A percentile compares a stretch with the other conserved stretches of the same genome.
These are phyloP conservation scores for Tetranychus truncatus DNA, from an alignment of 2,888 invertebrate species.

Conservation along the genomic window DNA sequence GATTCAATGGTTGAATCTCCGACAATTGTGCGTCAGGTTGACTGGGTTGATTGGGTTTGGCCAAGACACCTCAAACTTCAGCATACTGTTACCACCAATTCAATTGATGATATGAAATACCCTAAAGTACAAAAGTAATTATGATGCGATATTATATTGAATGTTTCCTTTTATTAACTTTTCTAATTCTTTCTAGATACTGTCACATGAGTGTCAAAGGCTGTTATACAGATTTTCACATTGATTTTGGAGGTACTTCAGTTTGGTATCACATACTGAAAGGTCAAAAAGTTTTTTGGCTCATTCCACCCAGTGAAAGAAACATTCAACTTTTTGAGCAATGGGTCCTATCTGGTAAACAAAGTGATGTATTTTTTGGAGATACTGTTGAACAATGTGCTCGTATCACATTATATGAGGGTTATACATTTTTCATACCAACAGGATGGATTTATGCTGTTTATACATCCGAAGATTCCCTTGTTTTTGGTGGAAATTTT, in stretches of 20 bases:
- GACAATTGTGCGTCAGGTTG: conserved; percentile 66
- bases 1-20: conserved; percentile 89
- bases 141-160: background rate
- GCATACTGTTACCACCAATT: conserved; percentile 75
- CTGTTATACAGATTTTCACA: conserved; percentile 95
- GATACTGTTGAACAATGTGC: conserved; percentile 87
- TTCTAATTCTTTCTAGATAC: conserved; percentile 33
- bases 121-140: conserved; percentile 79
- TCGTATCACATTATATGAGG: conserved; percentile 54
- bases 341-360: conserved; percentile 52
- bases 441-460: conserved; percentile 94
- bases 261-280: conserved; percentile 96
- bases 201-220: conserved; percentile 91
- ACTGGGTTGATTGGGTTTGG: conserved; percentile 97
- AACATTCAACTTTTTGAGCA: conserved; percentile 79
- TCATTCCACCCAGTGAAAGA: conserved; percentile 82
- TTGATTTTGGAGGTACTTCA: conserved; percentile 94
- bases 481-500: conserved; percentile 96
- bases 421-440: conserved; percentile 89
- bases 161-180: background rate
- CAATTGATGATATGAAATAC: conserved; percentile 89
- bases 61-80: conserved; percentile 81
- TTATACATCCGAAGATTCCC: conserved; percentile 80
- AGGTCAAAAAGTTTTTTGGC: conserved; percentile 46
- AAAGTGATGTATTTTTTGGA: conserved; percentile 81